Base-by-base conservation (phyloP, 37 sponge, comb jelly and placozoan species). In the Aplysina aerophoba region DNA sequence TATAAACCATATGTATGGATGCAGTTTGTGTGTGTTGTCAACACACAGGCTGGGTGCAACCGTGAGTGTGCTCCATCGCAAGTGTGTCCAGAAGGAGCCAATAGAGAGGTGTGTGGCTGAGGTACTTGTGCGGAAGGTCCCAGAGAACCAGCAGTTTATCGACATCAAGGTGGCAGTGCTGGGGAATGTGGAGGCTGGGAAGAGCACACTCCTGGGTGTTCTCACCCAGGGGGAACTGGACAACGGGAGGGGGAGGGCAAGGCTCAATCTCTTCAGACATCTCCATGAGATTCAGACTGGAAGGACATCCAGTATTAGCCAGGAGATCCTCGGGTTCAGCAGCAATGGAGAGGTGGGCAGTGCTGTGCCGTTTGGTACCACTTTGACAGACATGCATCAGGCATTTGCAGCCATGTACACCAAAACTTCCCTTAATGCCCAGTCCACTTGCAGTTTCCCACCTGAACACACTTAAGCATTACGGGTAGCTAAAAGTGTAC, bases 241-340 rank as follows among this genome's bases (percentile, higher is more conserved):
- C 83, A 99, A 99, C 68, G 99, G 99, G 15, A 59, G 94, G 55
- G 99, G 99, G 25, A 92, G 75, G 68, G 96, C 99, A 50, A 62
- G 99, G 36, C 85, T 99, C 54, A 97, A 99, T 89, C 85, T 99
- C 22, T 96, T 99, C 82, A 86, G 97, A 21, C 99, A 99, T 59
- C 73, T 96, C 8, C 99, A 99, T 69, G 99, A 99, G 90, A 96
- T 99, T 54, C 94, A 96, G 87, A 92, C 91, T 59, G 99, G 99
- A 0, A 81, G 92, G 40, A 99, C 99, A 0, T 94, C 95, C 24
- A 93, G 96, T 28, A 96, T 99, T 59, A 90, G 93, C 40, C 93
- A 93, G 80, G 99, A 95, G 81, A 95, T 99, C 27, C 94, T 99
- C 53, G 99, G 99, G 12, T 95, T 99, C 73, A 87, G 91, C 78